phyloP scores from a whole-genome alignment of 2,888 invertebrate species.

The Gari tellinella region DNA sequence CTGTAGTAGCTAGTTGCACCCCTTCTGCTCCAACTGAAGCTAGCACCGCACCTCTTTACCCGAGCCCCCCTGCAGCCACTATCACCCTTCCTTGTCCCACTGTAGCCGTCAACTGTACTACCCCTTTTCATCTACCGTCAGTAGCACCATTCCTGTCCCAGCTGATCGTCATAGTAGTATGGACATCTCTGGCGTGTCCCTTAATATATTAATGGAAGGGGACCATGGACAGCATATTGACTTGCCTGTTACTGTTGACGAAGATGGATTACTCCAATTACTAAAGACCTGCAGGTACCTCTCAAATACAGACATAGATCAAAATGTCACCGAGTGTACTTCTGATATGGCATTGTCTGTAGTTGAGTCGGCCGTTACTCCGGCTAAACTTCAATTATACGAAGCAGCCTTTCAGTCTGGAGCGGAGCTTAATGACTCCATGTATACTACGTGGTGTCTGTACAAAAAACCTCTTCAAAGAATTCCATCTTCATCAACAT shows the following conservation, averaged over 20 bases:
- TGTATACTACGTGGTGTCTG: not conserved
- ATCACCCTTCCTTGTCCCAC: too few relatives aligned
- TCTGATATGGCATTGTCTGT: slow-evolving; percentile 17
- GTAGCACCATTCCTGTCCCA: too few relatives aligned
- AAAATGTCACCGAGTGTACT: slow-evolving; percentile 17
- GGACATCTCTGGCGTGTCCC: too few relatives aligned
- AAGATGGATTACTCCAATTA: not conserved
- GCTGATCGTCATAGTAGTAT: too few relatives aligned
- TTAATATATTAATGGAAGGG: too few relatives aligned
- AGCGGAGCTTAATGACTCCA: not conserved
- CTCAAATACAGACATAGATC: not conserved
- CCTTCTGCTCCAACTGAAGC: too few relatives aligned
- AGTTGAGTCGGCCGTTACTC: slow-evolving; percentile 8
- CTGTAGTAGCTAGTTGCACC: too few relatives aligned
- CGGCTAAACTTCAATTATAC: not conserved
- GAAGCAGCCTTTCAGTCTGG: not conserved
- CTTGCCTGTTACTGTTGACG: not conserved
- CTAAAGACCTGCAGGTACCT: too few relatives aligned
- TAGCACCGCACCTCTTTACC: too few relatives aligned
- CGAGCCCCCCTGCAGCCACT: too few relatives aligned
- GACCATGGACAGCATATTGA: not conserved
- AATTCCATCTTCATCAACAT: not conserved
- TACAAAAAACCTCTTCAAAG: not conserved
- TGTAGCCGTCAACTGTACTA: too few relatives aligned
- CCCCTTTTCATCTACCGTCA: too few relatives aligned